Conservation (phyloP, 2,797 vertebrate genomes). For the Arctocebus calabarensis region DNA sequence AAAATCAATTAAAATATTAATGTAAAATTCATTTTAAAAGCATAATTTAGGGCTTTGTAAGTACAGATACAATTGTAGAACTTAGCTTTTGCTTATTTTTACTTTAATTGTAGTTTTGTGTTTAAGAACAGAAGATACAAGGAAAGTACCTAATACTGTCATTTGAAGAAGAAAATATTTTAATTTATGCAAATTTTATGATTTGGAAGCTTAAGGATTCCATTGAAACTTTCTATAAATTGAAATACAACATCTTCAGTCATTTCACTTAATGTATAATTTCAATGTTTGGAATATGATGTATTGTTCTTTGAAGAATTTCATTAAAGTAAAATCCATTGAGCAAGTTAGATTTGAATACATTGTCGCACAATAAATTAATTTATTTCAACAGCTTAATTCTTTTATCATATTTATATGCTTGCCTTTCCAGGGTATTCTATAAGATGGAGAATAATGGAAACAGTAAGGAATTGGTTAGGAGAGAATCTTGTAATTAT, state of each 20-base stretch:
- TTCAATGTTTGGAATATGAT: slow-evolving; percentile 86
- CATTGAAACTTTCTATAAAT: slow-evolving; percentile 85
- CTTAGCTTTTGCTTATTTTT: slow-evolving; percentile 79
- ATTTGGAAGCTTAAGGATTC: slow-evolving; percentile 87
- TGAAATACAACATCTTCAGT: slow-evolving; percentile 84
- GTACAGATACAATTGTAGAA: background rate
- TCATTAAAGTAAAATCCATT: slow-evolving; percentile 89
- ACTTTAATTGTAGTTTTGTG: slow-evolving; percentile 79
- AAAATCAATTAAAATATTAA: slow-evolving; percentile 56
- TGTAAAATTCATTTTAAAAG: slow-evolving; percentile 73
- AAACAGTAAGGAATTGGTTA: slow-evolving; percentile 84
- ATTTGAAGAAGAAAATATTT: slow-evolving; percentile 83
- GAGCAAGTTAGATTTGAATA: slow-evolving; percentile 88
- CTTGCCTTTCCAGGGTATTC: slow-evolving; percentile 84
- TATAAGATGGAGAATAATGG: slow-evolving; percentile 82
- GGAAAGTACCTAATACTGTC: slow-evolving; percentile 75
- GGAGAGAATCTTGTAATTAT: slow-evolving; percentile 87
- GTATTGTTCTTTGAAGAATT: slow-evolving; percentile 88
- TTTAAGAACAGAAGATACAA: slow-evolving; percentile 75
- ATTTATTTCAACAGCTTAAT: slow-evolving; percentile 91
- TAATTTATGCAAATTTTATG: slow-evolving; percentile 85
- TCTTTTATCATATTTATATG: slow-evolving; percentile 90
- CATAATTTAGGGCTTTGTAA: slow-evolving; percentile 59
- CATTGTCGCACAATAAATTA: slow-evolving; percentile 88
- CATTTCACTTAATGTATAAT: slow-evolving; percentile 87